A percentile compares a stretch with the other conserved stretches of the same genome.
phyloP scores from a whole-genome alignment of 2,797 vertebrate genomes.

The Triplophysa yarkandensis region DNA sequence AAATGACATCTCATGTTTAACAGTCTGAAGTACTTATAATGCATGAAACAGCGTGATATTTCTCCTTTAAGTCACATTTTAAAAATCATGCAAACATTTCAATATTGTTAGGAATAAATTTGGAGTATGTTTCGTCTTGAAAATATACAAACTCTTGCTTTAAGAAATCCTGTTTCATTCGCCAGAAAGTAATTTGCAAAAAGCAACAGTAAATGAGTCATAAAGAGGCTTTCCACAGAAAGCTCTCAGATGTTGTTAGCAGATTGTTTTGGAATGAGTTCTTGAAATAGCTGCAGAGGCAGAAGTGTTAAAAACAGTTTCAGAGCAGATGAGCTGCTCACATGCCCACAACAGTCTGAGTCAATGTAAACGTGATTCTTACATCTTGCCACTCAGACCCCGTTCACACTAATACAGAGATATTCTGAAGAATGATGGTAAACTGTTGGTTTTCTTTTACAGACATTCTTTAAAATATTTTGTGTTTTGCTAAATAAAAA shows the following conservation, averaged over 20 bases:
- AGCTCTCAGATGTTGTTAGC: slow-evolving; percentile 18
- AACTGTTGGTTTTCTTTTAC: no score
- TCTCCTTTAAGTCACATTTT: neutral
- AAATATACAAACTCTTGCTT: slow-evolving; percentile 16
- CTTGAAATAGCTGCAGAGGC: slow-evolving; percentile 42
- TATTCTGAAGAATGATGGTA: no score
- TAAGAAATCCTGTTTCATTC: slow-evolving; percentile 10
- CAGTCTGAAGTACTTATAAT: no score
- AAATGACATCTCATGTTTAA: no score
- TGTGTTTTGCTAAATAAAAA: no score
- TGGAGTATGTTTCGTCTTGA: neutral
- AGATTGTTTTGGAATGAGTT: slow-evolving; percentile 16
- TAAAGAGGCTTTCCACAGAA: slow-evolving; percentile 15
- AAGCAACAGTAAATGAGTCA: slow-evolving; percentile 10
- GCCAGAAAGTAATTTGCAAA: slow-evolving; percentile 13
- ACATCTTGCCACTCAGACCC: slow-evolving; percentile 2
- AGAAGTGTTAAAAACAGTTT: slow-evolving; percentile 26
- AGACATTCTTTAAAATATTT: no score
- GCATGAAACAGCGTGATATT: no score
- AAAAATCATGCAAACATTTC: neutral
- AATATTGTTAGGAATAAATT: no score
- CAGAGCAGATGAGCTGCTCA: slow-evolving; percentile 36
- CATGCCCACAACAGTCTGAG: slow-evolving; percentile 13
- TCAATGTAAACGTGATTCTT: neutral
- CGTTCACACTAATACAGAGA: no score